phyloP scores from a whole-genome alignment of 2,113 vertebrate genomes.

The Acanthochromis polyacanthus region DNA sequence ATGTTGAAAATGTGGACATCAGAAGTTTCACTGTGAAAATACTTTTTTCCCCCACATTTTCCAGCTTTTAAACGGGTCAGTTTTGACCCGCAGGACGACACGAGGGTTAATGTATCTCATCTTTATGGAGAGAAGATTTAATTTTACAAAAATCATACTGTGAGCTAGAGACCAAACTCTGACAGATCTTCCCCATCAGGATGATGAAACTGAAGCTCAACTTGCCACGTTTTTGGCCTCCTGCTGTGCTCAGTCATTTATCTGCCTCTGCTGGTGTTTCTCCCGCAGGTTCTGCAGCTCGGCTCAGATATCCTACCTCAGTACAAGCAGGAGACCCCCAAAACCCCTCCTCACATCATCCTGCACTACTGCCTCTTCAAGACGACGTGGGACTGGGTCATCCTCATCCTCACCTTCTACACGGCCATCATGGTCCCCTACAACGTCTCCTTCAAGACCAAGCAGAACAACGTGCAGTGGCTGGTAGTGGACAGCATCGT shows the following conservation, averaged over 20 bases:
- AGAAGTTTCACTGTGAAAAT: too few species aligned
- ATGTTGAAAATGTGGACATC: too few species aligned
- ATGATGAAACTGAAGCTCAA: background rate
- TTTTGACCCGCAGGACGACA: too few species aligned
- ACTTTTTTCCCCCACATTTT: too few species aligned
- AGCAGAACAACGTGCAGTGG: slow-evolving; percentile 99
- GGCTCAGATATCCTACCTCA: slow-evolving; percentile 98
- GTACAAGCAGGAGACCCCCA: slow-evolving; percentile 99
- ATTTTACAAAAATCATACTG: background rate
- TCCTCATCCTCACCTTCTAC: slow-evolving; percentile 99
- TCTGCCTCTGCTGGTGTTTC: background rate
- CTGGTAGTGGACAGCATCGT: slow-evolving; percentile 98
- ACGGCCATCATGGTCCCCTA: slow-evolving; percentile 99
- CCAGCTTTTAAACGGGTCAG: too few species aligned
- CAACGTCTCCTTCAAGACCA: slow-evolving; percentile 99
- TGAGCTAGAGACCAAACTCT: background rate
- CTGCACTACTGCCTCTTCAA: slow-evolving; percentile 99
- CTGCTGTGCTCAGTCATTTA: background rate
- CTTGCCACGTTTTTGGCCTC: background rate
- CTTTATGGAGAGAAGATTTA: background rate
- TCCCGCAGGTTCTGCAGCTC: slow-evolving; percentile 94
- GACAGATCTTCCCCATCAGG: background rate
- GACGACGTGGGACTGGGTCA: slow-evolving; percentile 99
- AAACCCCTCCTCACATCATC: slow-evolving; percentile 99
- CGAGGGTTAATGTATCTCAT: too few species aligned